Evolutionary conservation across 1,140 invertebrate genomes (phyloP).

Genomic region (Trichonephila clavata): DNA sequence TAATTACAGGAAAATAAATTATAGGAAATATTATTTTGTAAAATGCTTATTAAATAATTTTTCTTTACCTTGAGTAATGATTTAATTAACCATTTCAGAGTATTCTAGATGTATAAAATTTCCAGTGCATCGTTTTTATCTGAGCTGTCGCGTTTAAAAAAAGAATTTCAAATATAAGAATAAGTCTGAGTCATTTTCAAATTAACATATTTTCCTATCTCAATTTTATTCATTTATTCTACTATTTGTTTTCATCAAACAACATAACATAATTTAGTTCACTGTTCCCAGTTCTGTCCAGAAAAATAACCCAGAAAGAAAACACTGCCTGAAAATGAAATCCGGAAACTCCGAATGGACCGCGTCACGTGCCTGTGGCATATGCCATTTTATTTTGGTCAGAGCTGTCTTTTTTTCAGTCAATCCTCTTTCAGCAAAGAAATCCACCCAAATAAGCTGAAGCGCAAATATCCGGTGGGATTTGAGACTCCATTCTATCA

Average conservation of each 20-base stretch:
- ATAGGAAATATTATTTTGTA: no score
- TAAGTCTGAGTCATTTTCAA: no score
- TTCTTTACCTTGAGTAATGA: no score
- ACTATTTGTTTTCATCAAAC: neutral
- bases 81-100: no score
- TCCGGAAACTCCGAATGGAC: neutral
- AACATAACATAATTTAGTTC: neutral
- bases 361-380: neutral
- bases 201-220: no score
- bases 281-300: neutral
- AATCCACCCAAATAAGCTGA: slow-evolving; percentile 17
- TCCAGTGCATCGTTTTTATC: no score
- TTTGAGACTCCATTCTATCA: neutral
- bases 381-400: slow-evolving; percentile 12
- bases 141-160: no score
- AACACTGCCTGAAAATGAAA: slow-evolving; percentile 22
- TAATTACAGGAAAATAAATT: no score
- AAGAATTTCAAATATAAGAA: no score
- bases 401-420: neutral
- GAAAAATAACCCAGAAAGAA: neutral
- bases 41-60: no score
- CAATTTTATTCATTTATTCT: no score
- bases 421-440: neutral
- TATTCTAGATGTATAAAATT: no score
- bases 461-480: slow-evolving; percentile 15